Percentiles rank a stretch among this genome's conserved stretches.
Conservation (phyloP, 1,140 invertebrate genomes). For the Drosophila lacertosa region DNA sequence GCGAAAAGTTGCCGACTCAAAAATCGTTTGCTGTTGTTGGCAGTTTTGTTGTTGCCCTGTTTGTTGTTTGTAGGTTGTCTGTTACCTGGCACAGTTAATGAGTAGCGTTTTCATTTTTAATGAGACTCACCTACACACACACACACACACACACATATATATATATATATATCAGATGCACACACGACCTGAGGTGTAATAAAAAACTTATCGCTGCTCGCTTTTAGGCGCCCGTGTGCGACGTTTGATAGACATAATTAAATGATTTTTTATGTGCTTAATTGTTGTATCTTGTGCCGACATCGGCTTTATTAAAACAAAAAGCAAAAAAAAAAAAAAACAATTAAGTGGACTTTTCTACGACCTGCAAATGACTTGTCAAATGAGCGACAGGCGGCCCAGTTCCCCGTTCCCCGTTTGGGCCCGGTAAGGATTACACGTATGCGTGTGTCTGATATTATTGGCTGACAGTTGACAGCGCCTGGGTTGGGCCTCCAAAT, state of each 20-base stretch:
- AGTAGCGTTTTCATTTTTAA: constrained; percentile 73
- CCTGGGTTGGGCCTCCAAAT: constrained; percentile 29
- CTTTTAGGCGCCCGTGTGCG: constrained; percentile 59
- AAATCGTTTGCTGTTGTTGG: constrained; percentile 51
- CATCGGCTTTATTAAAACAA: constrained; percentile 63
- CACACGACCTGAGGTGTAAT: constrained; percentile 57
- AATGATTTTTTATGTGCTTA: constrained; percentile 79
- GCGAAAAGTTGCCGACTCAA: constrained; percentile 72
- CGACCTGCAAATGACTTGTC: constrained; percentile 77
- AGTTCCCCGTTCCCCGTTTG: not conserved
- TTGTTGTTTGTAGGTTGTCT: constrained; percentile 39
- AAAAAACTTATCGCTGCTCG: constrained; percentile 69
- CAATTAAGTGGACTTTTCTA: constrained; percentile 65
- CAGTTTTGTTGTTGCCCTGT: constrained; percentile 29
- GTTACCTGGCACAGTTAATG: constrained; percentile 65
- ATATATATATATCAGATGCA: constrained; percentile 39
- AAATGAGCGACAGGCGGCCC: constrained; percentile 49
- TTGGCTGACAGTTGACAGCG: constrained; percentile 22
- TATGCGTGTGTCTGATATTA: constrained; percentile 43
- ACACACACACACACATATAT: constrained; percentile 32
- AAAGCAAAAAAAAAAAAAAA: constrained; percentile 62
- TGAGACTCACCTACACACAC: constrained; percentile 55
- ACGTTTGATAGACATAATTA: constrained; percentile 75
- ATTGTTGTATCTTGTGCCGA: constrained; percentile 64
- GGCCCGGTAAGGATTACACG: not conserved